phyloP scores from a whole-genome alignment of 1,140 invertebrate genomes.

The Drosophila melanogaster region DNA sequence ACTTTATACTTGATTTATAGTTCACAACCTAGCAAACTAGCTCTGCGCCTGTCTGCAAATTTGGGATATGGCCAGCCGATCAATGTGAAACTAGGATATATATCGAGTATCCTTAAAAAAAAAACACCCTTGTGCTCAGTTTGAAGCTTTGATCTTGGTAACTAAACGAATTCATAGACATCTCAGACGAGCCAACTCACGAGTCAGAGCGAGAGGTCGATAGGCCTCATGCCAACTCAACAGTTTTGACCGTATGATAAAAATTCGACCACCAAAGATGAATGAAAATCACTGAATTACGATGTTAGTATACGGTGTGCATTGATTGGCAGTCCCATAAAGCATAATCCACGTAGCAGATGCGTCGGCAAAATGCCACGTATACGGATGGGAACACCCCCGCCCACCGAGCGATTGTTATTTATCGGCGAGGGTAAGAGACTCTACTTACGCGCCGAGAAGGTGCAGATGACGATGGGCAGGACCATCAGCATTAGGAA shows the following conservation, averaged over 20 bases:
- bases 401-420: neutral
- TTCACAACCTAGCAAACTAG: neutral
- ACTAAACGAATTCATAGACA: neutral
- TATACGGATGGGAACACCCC: constrained; percentile 17
- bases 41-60: neutral
- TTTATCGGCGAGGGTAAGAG: neutral
- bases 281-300: constrained; percentile 25
- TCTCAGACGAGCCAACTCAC: constrained; percentile 1
- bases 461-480: constrained; percentile 86
- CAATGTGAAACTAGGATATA: neutral
- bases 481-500: constrained; percentile 86
- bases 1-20: neutral
- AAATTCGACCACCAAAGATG: constrained; percentile 7
- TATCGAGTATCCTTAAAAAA: neutral
- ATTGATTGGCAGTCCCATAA: neutral
- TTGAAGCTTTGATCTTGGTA: neutral
- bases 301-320: neutral
- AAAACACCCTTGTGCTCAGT: neutral
- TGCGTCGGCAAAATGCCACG: constrained; percentile 27
- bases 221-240: constrained; percentile 63
- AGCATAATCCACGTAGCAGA: constrained; percentile 20
- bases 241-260: constrained; percentile 32
- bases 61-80: neutral
- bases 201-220: constrained; percentile 42
- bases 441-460: constrained; percentile 86